Evolutionary conservation across 2,797 vertebrate genomes (phyloP), one percentile per base, ranked within the genome.

Genomic region (Bovichtus diacanthus): DNA sequence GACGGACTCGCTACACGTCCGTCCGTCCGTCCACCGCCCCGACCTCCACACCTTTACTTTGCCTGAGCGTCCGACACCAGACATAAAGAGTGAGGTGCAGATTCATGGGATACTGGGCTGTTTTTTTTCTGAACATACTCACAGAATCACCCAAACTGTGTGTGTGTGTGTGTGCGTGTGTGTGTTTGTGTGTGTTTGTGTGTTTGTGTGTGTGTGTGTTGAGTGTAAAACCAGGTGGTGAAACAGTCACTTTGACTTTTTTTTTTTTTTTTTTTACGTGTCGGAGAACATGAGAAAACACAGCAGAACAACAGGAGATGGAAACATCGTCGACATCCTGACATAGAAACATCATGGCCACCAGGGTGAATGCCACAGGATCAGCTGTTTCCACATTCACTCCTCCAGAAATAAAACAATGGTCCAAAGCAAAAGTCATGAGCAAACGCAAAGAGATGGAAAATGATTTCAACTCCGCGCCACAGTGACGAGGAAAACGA

Each of bases 331-430:
- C 31, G 56, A 11, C 50, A 73, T 50, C 68, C 34, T 10, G 56
- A 60, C 54, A 61, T 19, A 61, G 50, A n/a, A 51, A 60, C 60
- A 66, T 70, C 18, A 21, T 0, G 6, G 61, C 71, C 38, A 19
- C 76, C 55, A 55, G 12, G 23, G 12, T 8, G 61, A 11, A 8
- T 58, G 39, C 9, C 4, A 31, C 44, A 44, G 46, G 46, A 60
- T 67, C 55, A 36, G 74, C 70, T n/a, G 44, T 16, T 67, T 75
- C 76, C 21, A n/a, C 81, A 80, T 70, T 74, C 73, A 67, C 25
- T 59, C 81, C 23, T 65, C 66, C 60, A 59, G 12, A 63, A n/a
- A 68, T 79, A 69, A 81, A 82, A 86, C 36, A 13, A 81, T 58
- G 55, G 18, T 69, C 63, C 55, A 71, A 80, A 80, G 29, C 12